A percentile compares a stretch with the other conserved stretches of the same genome.
phyloP scores from a whole-genome alignment of 2,888 invertebrate species.

The Yponomeuta plumbellus region DNA sequence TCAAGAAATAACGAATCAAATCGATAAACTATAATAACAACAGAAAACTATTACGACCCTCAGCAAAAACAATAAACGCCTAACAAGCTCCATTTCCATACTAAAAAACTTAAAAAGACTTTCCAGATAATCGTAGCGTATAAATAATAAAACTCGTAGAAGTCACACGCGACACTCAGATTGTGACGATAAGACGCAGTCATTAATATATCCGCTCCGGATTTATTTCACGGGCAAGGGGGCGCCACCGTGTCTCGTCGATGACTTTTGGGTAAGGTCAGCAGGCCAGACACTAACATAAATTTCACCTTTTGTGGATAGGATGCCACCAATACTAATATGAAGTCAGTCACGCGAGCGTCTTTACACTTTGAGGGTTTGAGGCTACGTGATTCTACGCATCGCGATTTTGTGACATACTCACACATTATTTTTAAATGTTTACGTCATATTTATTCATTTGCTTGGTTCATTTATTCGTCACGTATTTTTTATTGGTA shows the following conservation, averaged over 20 bases:
- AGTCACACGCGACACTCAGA: slow-evolving; percentile 44
- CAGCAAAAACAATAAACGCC: slow-evolving; percentile 27
- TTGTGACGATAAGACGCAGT: slow-evolving; percentile 61
- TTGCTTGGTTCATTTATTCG: too few relatives aligned
- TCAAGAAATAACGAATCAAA: too few relatives aligned
- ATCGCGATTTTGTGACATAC: too few relatives aligned
- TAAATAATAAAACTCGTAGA: slow-evolving; percentile 73
- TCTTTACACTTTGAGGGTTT: too few relatives aligned
- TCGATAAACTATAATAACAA: not conserved
- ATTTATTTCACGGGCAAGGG: slow-evolving; percentile 54
- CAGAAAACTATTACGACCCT: not conserved
- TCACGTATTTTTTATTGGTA: too few relatives aligned
- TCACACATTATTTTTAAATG: too few relatives aligned
- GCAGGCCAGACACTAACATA: not conserved
- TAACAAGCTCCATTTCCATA: slow-evolving; percentile 30
- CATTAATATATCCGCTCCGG: slow-evolving; percentile 69
- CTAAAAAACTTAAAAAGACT: slow-evolving; percentile 33
- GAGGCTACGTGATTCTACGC: too few relatives aligned
- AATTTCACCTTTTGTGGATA: too few relatives aligned
- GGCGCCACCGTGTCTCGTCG: slow-evolving; percentile 64
- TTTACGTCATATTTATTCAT: too few relatives aligned
- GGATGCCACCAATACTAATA: too few relatives aligned
- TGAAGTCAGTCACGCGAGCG: too few relatives aligned
- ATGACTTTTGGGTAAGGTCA: not conserved
- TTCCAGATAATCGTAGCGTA: slow-evolving; percentile 48